Conservation (phyloP, 2,113 vertebrate genomes). For the Actinemys pallida region DNA sequence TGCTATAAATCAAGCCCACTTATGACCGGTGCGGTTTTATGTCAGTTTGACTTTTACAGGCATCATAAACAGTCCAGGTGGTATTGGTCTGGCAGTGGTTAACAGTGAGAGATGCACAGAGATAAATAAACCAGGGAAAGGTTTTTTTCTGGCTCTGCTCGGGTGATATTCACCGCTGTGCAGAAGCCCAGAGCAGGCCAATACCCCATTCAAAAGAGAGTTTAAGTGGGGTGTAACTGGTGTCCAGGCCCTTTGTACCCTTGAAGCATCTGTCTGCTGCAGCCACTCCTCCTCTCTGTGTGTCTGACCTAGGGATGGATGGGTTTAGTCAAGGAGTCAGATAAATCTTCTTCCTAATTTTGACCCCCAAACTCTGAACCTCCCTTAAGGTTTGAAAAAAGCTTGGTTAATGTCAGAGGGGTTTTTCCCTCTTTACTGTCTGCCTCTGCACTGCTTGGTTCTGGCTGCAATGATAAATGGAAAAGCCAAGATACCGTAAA, state of each 20-base stretch:
- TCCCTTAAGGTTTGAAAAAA: background rate
- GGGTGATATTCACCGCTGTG: background rate
- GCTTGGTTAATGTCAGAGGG: background rate
- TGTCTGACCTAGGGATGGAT: background rate
- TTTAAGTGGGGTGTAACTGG: background rate
- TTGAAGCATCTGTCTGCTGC: background rate
- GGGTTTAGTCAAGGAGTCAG: background rate
- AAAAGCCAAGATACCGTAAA: background rate
- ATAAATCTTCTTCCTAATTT: background rate
- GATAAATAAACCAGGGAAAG: slow-evolving; percentile 1
- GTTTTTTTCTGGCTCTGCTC: background rate
- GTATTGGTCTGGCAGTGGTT: slow-evolving; percentile 31
- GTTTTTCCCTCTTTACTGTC: background rate
- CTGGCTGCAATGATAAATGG: background rate
- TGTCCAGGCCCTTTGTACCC: background rate
- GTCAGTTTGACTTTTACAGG: slow-evolving; percentile 54
- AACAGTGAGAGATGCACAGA: background rate
- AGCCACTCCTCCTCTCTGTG: background rate
- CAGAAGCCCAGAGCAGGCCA: accelerated
- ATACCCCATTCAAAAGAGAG: background rate
- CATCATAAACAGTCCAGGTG: slow-evolving; percentile 57
- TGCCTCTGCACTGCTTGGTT: background rate
- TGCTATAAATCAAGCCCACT: slow-evolving; percentile 53
- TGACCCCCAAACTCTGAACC: background rate
- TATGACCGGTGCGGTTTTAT: slow-evolving; percentile 60